Conservation (phyloP, 1,140 invertebrate species). For the Tachypleus tridentatus region DNA sequence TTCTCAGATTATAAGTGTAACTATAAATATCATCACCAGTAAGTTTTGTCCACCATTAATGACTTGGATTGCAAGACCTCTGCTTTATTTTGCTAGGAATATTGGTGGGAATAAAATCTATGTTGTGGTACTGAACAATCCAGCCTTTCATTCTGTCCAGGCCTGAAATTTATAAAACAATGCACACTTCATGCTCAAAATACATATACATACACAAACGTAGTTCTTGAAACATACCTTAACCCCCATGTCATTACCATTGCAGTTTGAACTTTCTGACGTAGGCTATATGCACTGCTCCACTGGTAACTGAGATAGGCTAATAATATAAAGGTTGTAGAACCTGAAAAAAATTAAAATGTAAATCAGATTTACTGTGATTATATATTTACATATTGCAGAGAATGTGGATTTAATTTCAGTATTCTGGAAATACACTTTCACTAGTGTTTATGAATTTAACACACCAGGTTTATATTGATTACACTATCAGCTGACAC, state of each 20-base stretch:
- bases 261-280: slow-evolving; percentile 32
- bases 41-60: too few relatives aligned
- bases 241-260: slow-evolving; percentile 33
- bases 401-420: not conserved
- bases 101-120: too few relatives aligned
- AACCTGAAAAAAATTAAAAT: slow-evolving; percentile 20
- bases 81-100: too few relatives aligned
- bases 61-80: too few relatives aligned
- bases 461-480: too few relatives aligned
- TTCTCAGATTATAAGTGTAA: too few relatives aligned
- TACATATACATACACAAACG: not conserved
- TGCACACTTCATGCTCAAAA: not conserved
- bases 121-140: not conserved
- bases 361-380: not conserved
- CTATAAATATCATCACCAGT: too few relatives aligned
- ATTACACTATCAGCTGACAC: too few relatives aligned
- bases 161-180: not conserved
- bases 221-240: slow-evolving; percentile 24
- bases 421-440: too few relatives aligned
- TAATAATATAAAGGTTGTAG: slow-evolving; percentile 30
- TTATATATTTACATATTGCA: slow-evolving; percentile 2
- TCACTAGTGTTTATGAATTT: too few relatives aligned
- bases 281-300: slow-evolving; percentile 22
- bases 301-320: slow-evolving; percentile 29
- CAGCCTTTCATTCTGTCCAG: not conserved